Percentiles rank a stretch among this genome's conserved stretches.
phyloP scores from a whole-genome alignment of 2,888 invertebrate species.

The Troides oblongomaculatus region DNA sequence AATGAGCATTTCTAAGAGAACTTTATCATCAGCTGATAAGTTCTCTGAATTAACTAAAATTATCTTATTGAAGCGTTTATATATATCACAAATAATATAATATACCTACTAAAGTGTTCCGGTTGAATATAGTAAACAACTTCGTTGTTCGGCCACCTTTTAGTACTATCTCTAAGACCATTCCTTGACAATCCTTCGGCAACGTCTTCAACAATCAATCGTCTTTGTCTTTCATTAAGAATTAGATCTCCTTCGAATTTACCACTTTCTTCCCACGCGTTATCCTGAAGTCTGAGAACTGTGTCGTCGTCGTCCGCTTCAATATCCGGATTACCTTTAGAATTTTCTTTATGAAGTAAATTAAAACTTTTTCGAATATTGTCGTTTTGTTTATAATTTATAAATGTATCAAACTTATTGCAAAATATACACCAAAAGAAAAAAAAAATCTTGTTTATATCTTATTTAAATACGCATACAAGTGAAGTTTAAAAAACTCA shows the following conservation, averaged over 20 bases:
- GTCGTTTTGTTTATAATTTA: too few relatives aligned
- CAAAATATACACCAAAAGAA: too few relatives aligned
- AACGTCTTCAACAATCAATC: slow-evolving; percentile 65
- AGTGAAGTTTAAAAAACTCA: background rate
- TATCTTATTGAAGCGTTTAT: background rate
- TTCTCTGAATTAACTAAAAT: too few relatives aligned
- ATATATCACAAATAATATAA: background rate
- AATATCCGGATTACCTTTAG: slow-evolving; percentile 50
- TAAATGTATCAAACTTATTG: too few relatives aligned
- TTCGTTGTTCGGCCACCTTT: slow-evolving; percentile 73
- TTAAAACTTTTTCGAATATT: background rate
- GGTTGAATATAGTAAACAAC: slow-evolving; percentile 68
- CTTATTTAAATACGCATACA: too few relatives aligned
- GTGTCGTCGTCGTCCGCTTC: slow-evolving; percentile 59
- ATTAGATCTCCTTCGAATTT: slow-evolving; percentile 78
- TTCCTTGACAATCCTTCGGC: slow-evolving; percentile 70
- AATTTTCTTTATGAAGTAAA: slow-evolving; percentile 1
- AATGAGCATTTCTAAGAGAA: too few relatives aligned
- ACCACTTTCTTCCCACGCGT: slow-evolving; percentile 76
- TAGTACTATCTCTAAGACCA: slow-evolving; percentile 66
- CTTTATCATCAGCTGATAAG: too few relatives aligned
- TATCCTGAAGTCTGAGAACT: slow-evolving; percentile 58
- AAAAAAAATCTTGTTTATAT: too few relatives aligned
- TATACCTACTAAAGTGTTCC: slow-evolving; percentile 70
- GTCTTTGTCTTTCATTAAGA: slow-evolving; percentile 68